Percentiles rank a stretch among this genome's conserved stretches.
Conservation (phyloP, 1,140 invertebrate species). For the Hyles euphorbiae region DNA sequence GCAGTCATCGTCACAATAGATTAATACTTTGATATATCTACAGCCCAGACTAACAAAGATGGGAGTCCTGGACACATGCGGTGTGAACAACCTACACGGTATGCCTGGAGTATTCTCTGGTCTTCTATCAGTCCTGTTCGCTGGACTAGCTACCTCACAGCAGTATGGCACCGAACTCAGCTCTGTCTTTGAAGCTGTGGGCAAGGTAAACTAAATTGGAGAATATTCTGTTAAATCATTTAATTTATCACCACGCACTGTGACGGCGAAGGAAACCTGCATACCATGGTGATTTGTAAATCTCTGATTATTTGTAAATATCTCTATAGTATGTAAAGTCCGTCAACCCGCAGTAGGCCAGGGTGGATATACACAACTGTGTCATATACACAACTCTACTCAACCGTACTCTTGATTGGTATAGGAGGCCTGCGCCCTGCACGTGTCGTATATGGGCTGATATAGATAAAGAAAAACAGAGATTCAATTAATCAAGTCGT, state of each 20-base stretch:
- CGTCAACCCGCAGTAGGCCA: background rate
- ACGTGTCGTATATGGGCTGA: too few relatives aligned
- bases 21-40: conserved; percentile 3
- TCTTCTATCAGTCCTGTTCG: conserved; percentile 85
- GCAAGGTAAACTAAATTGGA: conserved; percentile 1
- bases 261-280: too few relatives aligned
- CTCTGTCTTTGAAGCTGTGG: conserved; percentile 77
- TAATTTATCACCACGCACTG: background rate
- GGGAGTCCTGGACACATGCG: conserved; percentile 93
- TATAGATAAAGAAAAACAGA: too few relatives aligned
- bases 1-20: background rate
- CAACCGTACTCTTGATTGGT: too few relatives aligned
- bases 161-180: conserved; percentile 70
- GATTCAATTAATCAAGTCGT: too few relatives aligned
- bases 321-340: too few relatives aligned
- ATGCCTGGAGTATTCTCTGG: conserved; percentile 94
- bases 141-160: conserved; percentile 79
- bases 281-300: too few relatives aligned
- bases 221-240: background rate
- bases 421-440: too few relatives aligned
- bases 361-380: too few relatives aligned
- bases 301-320: too few relatives aligned
- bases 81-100: conserved; percentile 96
- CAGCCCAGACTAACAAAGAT: conserved; percentile 85
- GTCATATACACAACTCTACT: too few relatives aligned